Evolutionary conservation across 2,113 vertebrate species (phyloP).

Genomic region (Pipra filicauda): DNA sequence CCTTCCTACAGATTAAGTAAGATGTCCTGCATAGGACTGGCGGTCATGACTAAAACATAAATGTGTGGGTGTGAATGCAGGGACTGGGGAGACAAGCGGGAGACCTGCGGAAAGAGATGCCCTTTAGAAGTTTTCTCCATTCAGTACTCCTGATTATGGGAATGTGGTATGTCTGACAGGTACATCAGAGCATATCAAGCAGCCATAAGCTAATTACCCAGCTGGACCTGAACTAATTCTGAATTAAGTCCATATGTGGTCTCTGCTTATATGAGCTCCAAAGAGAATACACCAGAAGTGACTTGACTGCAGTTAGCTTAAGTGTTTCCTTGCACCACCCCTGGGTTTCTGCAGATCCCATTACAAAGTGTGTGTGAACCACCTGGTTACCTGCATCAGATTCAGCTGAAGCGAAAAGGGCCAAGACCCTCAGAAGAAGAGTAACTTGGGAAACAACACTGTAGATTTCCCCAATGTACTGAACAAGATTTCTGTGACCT

Average conservation of each 20-base stretch:
- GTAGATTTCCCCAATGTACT: neutral
- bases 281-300: neutral
- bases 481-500: neutral
- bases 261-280: neutral
- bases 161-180: accelerated
- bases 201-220: neutral
- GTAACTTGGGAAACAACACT: neutral
- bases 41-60: neutral
- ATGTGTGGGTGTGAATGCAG: accelerated
- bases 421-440: neutral
- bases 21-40: neutral
- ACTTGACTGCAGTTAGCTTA: neutral
- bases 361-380: accelerated
- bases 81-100: neutral
- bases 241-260: neutral
- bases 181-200: neutral
- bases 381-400: neutral
- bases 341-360: neutral
- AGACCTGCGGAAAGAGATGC: neutral
- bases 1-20: neutral
- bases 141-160: neutral
- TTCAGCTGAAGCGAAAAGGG: neutral
- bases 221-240: neutral
- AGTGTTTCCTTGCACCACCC: neutral
- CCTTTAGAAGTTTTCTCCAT: neutral